Conservation (phyloP, 2,888 invertebrate species). For the Tinea pellionella region DNA sequence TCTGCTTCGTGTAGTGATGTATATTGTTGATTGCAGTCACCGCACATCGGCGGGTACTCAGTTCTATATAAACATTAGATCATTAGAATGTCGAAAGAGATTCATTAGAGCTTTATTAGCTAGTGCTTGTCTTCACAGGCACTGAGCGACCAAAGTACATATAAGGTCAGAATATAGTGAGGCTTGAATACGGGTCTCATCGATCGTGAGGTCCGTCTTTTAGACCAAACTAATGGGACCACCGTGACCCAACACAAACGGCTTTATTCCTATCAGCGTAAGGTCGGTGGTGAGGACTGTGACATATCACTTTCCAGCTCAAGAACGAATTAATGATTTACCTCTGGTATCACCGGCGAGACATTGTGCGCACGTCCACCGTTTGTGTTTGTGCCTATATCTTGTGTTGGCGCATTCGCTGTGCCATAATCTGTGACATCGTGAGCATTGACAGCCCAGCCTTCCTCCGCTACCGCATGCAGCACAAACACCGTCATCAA, state of each 20-base stretch:
- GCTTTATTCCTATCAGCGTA: too few relatives aligned
- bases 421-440: slow-evolving; percentile 75
- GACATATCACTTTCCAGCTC: too few relatives aligned
- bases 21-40: slow-evolving; percentile 73
- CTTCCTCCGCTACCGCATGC: slow-evolving; percentile 75
- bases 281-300: too few relatives aligned
- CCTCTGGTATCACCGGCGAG: slow-evolving; percentile 16
- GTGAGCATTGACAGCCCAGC: slow-evolving; percentile 69
- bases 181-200: too few relatives aligned
- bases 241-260: too few relatives aligned
- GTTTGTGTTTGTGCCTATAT: slow-evolving; percentile 48
- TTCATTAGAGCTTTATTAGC: too few relatives aligned
- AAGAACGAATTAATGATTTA: too few relatives aligned
- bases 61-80: slow-evolving; percentile 35
- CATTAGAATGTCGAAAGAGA: slow-evolving; percentile 14
- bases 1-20: slow-evolving; percentile 73
- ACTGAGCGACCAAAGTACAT: too few relatives aligned
- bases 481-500: slow-evolving; percentile 62
- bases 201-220: too few relatives aligned
- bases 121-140: too few relatives aligned
- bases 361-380: slow-evolving; percentile 56
- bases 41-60: slow-evolving; percentile 71
- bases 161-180: too few relatives aligned
- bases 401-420: slow-evolving; percentile 76
- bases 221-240: too few relatives aligned